Evolutionary conservation across 2,797 vertebrate genomes (phyloP), one percentile per base, ranked within the genome.

Genomic region (Onychomys arenicola): DNA sequence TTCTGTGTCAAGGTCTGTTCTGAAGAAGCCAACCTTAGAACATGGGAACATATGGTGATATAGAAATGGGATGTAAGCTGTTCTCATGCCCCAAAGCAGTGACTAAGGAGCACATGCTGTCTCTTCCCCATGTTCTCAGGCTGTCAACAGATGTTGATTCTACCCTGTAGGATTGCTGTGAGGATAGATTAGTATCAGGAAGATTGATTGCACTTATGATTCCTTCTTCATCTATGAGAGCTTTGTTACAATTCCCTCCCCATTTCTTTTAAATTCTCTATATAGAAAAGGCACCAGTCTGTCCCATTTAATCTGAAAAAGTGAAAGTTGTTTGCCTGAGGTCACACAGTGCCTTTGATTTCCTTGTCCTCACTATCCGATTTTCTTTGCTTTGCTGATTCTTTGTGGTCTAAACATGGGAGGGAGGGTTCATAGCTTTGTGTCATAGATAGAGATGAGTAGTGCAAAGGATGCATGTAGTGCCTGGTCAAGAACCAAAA

Each of bases 21-120:
- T 94, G 40, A 95, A 90, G 77, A 94, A 93, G n/a, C 32, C 78
- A 77, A 6, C 14, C 23, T 76, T 80, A 93, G 73, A 71, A n/a
- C 23, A 8, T n/a, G 29, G 59, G 49, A n/a, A 32, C 34, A 49
- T 7, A 82, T 4, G 61, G 0, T 55, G 32, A 34, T 49, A 43
- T 23, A 94, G 0, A 69, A 59, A 67, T 37, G 37, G 71, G 11
- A 46, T 93, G n/a, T 43, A 63, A 94, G 90, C 49, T 59, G 78
- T 71, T 65, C 12, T 89, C 65, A 43, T 61, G 23, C 0, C 17
- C 25, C 34, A 57, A 19, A 82, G 52, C 9, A 81, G 19, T 37
- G 34, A 7, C 29, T 88, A 40, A 77, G 85, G 93, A 82, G 34
- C 29, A 65, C 0, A 11, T 9, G 43, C 8, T 37, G 21, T 9